Evolutionary conservation across 1,140 invertebrate species (phyloP).

Genomic region (Nebria ingens): DNA sequence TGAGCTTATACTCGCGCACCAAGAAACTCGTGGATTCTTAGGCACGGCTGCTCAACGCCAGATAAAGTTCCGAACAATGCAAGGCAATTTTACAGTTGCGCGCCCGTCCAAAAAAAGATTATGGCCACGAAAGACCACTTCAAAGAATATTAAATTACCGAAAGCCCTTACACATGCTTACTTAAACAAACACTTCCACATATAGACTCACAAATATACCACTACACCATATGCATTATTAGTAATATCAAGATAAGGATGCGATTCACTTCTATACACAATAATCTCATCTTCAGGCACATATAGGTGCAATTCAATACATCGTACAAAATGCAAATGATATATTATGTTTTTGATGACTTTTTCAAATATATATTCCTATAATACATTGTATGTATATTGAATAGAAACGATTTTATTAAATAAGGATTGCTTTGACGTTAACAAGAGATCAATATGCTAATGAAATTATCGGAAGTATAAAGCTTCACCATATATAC

Average conservation of each 20-base stretch:
- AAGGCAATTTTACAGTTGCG: conserved; percentile 4
- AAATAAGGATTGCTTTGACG: not conserved
- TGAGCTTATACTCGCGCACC: not conserved
- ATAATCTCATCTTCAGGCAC: too few species aligned
- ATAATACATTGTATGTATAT: too few species aligned
- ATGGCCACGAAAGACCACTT: not conserved
- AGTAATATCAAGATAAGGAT: too few species aligned
- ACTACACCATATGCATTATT: too few species aligned
- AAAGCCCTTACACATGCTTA: not conserved
- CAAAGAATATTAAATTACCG: not conserved
- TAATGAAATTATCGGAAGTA: not conserved
- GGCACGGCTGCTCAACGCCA: not conserved
- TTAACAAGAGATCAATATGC: not conserved
- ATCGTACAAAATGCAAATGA: too few species aligned
- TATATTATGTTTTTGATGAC: too few species aligned
- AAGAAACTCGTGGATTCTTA: not conserved
- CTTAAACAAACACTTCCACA: not conserved
- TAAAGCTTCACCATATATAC: too few species aligned
- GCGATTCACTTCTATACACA: too few species aligned
- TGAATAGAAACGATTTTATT: not conserved
- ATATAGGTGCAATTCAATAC: too few species aligned
- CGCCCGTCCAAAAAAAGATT: not conserved
- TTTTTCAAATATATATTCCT: too few species aligned
- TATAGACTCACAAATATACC: too few species aligned
- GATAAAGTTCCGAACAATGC: conserved; percentile 8